Percentiles rank a stretch among this genome's conserved stretches.
Conservation (phyloP, 2,797 vertebrate genomes). For the Myotis pilosus region DNA sequence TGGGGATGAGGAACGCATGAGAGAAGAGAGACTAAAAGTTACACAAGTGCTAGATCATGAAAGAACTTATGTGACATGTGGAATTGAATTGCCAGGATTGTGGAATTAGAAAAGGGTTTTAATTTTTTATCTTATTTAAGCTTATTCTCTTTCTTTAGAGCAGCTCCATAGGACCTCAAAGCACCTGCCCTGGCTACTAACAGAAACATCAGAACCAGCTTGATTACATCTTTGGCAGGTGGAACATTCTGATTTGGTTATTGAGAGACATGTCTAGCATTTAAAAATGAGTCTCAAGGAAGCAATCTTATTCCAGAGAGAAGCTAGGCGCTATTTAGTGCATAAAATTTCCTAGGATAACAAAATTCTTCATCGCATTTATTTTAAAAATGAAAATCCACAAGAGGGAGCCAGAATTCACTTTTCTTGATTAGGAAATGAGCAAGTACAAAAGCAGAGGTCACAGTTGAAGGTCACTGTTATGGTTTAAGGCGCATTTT, state of each 20-base stretch:
- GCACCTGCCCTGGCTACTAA: not conserved
- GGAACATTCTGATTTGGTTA: not conserved
- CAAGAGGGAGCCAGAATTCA: constrained; percentile 66
- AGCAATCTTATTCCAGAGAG: not conserved
- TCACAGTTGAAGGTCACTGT: not conserved
- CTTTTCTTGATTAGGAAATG: not conserved
- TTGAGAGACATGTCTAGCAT: not conserved
- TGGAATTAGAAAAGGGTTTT: not conserved
- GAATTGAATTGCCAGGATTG: not conserved
- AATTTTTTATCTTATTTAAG: not conserved
- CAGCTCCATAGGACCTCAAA: not conserved
- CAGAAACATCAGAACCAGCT: not conserved
- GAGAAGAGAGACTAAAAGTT: not conserved
- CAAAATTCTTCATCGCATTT: not conserved
- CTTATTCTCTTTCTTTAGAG: not conserved
- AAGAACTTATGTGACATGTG: not conserved
- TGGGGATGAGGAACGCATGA: accelerated
- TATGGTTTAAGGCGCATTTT: not conserved
- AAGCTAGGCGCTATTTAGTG: not conserved
- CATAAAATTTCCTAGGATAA: not conserved
- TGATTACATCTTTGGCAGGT: not conserved
- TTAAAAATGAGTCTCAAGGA: not conserved
- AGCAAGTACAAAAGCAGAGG: not conserved
- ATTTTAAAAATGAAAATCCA: not conserved
- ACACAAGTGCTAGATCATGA: not conserved